These are phyloP conservation scores for Urocolius indicus DNA, from an alignment of 2,113 vertebrate genomes.

Conservation along the genomic window DNA sequence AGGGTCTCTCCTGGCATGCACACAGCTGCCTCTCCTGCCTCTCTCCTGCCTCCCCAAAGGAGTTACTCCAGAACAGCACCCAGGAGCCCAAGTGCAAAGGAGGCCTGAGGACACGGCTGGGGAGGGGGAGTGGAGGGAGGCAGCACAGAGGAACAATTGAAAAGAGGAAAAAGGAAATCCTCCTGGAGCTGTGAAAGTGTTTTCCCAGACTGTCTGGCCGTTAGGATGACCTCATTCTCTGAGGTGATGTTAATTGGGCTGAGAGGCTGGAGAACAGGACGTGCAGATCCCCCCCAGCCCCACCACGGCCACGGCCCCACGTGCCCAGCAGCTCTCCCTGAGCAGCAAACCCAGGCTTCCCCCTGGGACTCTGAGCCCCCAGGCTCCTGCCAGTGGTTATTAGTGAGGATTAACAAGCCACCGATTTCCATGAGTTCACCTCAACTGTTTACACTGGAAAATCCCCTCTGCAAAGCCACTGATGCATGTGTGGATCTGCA, in stretches of 20 bases:
- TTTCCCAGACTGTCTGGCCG: conserved; percentile 72
- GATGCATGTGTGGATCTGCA: not conserved
- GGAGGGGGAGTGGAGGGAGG: conserved; percentile 3
- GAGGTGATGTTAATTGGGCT: conserved; percentile 18
- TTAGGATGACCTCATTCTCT: conserved; percentile 49
- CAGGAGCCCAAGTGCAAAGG: conserved; percentile 10
- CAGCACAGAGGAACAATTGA: conserved; percentile 60
- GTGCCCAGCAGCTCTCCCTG: not conserved
- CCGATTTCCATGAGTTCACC: conserved; percentile 21
- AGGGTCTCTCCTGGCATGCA: not conserved
- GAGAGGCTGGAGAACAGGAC: not conserved
- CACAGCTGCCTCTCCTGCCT: not conserved
- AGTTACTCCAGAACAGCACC: not conserved
- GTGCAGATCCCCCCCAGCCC: not conserved
- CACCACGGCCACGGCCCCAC: not conserved
- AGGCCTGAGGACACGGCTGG: conserved; percentile 48
- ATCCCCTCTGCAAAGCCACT: not conserved
- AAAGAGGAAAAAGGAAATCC: conserved; percentile 74
- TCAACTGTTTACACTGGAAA: conserved; percentile 51
- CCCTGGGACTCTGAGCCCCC: not conserved
- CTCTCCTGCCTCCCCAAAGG: rapidly evolving
- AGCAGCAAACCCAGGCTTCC: not conserved
- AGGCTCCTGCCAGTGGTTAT: not conserved
- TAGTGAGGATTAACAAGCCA: not conserved
- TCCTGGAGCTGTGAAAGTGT: conserved; percentile 64